Conservation (phyloP, 2,797 vertebrate species). For the Adelosebastes latens region DNA sequence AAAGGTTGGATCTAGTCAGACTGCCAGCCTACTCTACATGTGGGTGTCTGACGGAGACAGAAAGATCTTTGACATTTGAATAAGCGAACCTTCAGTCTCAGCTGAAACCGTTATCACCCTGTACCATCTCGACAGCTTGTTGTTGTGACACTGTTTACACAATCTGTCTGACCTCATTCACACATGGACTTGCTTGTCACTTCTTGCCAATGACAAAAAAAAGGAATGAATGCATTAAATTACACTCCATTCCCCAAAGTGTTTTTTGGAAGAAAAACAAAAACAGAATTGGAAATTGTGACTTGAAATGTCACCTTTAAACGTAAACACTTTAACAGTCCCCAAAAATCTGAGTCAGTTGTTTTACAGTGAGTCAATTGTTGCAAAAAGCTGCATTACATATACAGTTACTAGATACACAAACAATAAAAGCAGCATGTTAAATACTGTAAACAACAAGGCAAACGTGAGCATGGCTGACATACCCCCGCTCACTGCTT, state of each 20-base stretch:
- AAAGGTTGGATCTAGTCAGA: conserved; percentile 55
- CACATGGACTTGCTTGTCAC: not conserved
- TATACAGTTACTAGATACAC: not conserved
- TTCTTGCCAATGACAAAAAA: not conserved
- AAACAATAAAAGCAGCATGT: not conserved
- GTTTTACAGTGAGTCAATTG: not conserved
- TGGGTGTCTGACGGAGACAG: conserved; percentile 50
- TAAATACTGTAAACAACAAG: no score
- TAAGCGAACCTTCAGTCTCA: not conserved
- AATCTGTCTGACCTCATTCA: not conserved
- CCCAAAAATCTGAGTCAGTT: not conserved
- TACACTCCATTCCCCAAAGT: not conserved
- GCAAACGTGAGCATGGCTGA: no score
- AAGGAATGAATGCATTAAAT: not conserved
- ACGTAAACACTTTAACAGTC: not conserved
- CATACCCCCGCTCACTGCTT: accelerated
- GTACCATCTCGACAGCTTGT: not conserved
- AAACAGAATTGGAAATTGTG: not conserved
- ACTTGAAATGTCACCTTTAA: not conserved
- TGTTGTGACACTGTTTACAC: conserved; percentile 18
- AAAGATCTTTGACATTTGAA: conserved; percentile 54
- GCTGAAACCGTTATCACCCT: not conserved
- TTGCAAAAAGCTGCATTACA: not conserved
- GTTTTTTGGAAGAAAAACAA: not conserved
- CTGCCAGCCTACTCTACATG: conserved; percentile 12